A percentile compares a stretch with the other conserved stretches of the same genome.
These are phyloP conservation scores for Onychomys arenicola DNA, from an alignment of 2,797 vertebrate species.

Conservation along the genomic window DNA sequence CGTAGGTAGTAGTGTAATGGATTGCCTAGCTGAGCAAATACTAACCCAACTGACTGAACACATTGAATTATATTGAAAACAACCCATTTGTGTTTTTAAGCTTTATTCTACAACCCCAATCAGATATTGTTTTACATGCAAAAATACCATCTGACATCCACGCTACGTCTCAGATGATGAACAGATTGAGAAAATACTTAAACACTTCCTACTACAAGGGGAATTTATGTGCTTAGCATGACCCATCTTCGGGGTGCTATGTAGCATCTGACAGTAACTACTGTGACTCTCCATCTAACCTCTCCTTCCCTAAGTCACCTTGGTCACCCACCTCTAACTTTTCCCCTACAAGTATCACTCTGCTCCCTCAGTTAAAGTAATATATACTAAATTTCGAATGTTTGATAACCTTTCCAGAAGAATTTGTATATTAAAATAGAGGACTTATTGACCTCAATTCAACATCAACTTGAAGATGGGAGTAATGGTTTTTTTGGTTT, in stretches of 20 bases:
- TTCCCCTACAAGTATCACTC: neutral
- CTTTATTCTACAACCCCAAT: neutral
- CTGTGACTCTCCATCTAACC: neutral
- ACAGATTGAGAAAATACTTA: neutral
- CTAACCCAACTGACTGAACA: neutral
- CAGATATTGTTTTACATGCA: slow-evolving; percentile 18
- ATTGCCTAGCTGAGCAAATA: neutral
- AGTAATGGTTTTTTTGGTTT: too few species aligned
- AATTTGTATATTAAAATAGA: slow-evolving; percentile 4
- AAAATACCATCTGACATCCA: slow-evolving; percentile 2
- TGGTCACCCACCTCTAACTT: neutral
- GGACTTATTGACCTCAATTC: neutral
- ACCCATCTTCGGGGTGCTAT: accelerated
- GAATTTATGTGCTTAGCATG: neutral
- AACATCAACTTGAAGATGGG: neutral
- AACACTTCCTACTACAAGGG: neutral
- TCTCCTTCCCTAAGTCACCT: neutral
- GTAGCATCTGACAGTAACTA: neutral
- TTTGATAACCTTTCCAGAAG: neutral
- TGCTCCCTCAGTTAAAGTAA: neutral
- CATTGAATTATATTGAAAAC: neutral
- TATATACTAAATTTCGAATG: slow-evolving; percentile 42
- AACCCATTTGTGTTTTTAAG: neutral
- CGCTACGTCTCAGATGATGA: neutral
- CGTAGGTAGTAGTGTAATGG: neutral